Evolutionary conservation across 2,113 vertebrate genomes (phyloP).

Genomic region (Xiphophorus maculatus): DNA sequence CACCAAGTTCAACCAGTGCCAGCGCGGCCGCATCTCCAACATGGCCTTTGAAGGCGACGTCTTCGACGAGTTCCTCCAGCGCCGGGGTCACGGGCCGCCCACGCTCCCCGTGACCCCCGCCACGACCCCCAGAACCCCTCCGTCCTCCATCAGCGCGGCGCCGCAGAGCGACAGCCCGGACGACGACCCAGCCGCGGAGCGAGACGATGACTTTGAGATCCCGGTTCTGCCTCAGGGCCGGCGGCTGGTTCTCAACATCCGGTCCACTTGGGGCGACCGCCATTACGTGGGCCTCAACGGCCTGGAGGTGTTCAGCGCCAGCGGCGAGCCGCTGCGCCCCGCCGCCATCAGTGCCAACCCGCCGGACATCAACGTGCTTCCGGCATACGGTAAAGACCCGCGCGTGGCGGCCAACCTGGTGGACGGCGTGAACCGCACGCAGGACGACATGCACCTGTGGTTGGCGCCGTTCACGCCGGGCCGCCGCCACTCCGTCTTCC

Average conservation of each 20-base stretch:
- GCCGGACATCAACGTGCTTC: constrained; percentile 92
- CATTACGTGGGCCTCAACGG: constrained; percentile 96
- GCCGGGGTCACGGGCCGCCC: constrained; percentile 73
- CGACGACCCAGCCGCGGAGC: constrained; percentile 59
- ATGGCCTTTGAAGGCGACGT: constrained; percentile 89
- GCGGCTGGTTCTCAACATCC: constrained; percentile 86
- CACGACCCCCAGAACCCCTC: constrained; percentile 31
- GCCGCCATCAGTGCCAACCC: constrained; percentile 85
- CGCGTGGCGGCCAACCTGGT: constrained; percentile 87
- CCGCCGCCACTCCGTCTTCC: constrained; percentile 82
- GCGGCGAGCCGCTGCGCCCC: constrained; percentile 85
- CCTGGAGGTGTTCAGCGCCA: constrained; percentile 91
- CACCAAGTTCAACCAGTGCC: constrained; percentile 89
- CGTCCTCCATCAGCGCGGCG: constrained; percentile 41
- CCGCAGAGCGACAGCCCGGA: constrained; percentile 57
- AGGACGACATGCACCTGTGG: constrained; percentile 99
- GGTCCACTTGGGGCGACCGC: constrained; percentile 96
- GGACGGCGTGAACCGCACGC: constrained; percentile 91
- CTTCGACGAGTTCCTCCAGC: constrained; percentile 93
- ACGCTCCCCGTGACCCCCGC: constrained; percentile 30
- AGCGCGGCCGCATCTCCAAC: constrained; percentile 91
- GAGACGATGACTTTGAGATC: constrained; percentile 89
- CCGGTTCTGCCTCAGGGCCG: constrained; percentile 90
- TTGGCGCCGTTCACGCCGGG: constrained; percentile 92
- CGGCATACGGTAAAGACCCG: constrained; percentile 90